phyloP scores from a whole-genome alignment of 2,797 vertebrate genomes.

The Danio aesculapii region DNA sequence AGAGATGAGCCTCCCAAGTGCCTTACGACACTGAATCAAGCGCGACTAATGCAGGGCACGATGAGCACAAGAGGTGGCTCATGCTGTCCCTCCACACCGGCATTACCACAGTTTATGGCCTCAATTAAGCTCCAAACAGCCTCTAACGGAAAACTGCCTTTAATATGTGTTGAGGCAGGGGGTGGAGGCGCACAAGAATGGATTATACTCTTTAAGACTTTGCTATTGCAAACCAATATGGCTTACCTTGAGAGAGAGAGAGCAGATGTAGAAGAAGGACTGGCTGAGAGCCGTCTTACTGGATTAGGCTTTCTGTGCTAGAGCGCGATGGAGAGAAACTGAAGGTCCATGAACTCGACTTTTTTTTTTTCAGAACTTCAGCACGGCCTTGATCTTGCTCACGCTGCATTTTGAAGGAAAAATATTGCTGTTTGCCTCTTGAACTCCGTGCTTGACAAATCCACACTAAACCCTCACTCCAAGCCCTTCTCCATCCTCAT shows the following conservation, averaged over 20 bases:
- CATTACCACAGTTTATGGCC: conserved; percentile 36
- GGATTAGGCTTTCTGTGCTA: conserved; percentile 76
- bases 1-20: background rate
- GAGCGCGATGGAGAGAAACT: conserved; percentile 60
- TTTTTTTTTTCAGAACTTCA: conserved; percentile 70
- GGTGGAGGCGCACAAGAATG: conserved; percentile 20
- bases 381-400: conserved; percentile 61
- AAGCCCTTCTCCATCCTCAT: conserved; percentile 15
- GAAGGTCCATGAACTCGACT: conserved; percentile 56
- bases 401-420: conserved; percentile 53
- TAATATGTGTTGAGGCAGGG: conserved; percentile 23
- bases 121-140: conserved; percentile 41
- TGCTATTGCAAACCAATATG: conserved; percentile 54
- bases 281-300: conserved; percentile 70
- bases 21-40: background rate
- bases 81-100: conserved; percentile 10
- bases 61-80: conserved; percentile 25
- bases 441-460: conserved; percentile 62
- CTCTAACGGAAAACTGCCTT: conserved; percentile 20
- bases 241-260: background rate
- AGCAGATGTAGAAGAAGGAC: conserved; percentile 48
- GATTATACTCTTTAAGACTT: conserved; percentile 55
- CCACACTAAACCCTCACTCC: conserved; percentile 31
- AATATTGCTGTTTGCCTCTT: conserved; percentile 57
- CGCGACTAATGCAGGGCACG: conserved; percentile 5